phyloP scores from a whole-genome alignment of 1,140 invertebrate species.

The Eupeodes corollae region DNA sequence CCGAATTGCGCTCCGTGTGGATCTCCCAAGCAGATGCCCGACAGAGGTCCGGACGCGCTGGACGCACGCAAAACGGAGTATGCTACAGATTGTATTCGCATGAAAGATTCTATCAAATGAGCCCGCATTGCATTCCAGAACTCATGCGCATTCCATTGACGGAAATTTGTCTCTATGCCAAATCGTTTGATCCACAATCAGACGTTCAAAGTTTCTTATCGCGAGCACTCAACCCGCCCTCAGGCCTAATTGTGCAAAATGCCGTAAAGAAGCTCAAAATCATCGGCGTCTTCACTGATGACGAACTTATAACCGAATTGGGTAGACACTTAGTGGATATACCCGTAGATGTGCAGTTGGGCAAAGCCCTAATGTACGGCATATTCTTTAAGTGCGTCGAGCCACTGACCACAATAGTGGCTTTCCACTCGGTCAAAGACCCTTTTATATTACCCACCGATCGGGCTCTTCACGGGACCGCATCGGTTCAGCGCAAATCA shows the following conservation, averaged over 20 bases:
- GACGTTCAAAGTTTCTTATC: conserved; percentile 73
- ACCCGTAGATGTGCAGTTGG: conserved; percentile 41
- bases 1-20: conserved; percentile 59
- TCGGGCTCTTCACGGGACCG: conserved; percentile 36
- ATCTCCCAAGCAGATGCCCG: conserved; percentile 65
- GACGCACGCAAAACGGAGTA: conserved; percentile 66
- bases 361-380: conserved; percentile 84
- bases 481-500: conserved; percentile 51
- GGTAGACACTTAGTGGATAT: conserved; percentile 42
- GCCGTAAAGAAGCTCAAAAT: conserved; percentile 54
- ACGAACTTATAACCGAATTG: conserved; percentile 74
- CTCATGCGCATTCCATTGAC: conserved; percentile 62
- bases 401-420: conserved; percentile 87
- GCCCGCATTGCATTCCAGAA: conserved; percentile 53
- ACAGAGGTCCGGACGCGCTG: conserved; percentile 73
- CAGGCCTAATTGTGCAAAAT: conserved; percentile 55
- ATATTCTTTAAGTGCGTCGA: conserved; percentile 86
- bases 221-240: conserved; percentile 74
- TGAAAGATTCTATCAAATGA: conserved; percentile 53
- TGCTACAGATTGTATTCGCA: conserved; percentile 71
- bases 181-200: conserved; percentile 66
- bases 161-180: conserved; percentile 86
- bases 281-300: conserved; percentile 71
- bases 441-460: conserved; percentile 62
- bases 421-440: conserved; percentile 74